Evolutionary conservation across 2,888 invertebrate species (phyloP).

Genomic region (Minunthozetes semirufus): DNA sequence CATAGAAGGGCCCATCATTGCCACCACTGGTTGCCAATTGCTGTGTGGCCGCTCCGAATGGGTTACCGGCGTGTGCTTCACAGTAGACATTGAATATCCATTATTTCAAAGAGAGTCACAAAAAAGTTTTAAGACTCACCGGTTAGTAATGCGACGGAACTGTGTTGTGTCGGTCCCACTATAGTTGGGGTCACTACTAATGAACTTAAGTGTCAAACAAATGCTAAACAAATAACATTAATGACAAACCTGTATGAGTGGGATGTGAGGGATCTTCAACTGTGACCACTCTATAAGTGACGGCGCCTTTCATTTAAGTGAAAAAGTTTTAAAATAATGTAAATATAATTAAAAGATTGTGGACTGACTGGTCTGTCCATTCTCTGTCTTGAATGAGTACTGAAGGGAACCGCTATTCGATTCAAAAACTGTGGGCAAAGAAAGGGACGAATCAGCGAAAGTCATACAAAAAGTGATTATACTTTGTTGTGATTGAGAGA

Average conservation of each 20-base stretch:
- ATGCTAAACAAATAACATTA: background rate
- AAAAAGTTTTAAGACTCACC: background rate
- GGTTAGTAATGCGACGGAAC: background rate
- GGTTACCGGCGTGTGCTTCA: background rate
- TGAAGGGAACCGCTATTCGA: conserved; percentile 4
- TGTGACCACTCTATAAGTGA: conserved; percentile 21
- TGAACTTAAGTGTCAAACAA: background rate
- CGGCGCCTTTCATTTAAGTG: background rate
- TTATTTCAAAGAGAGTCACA: background rate
- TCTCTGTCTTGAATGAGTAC: conserved; percentile 9
- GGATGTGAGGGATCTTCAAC: background rate
- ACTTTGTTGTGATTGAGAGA: conserved; percentile 11
- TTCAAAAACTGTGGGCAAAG: background rate
- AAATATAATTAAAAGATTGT: background rate
- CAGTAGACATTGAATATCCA: background rate
- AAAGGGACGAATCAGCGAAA: background rate
- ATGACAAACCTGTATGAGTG: conserved; percentile 2
- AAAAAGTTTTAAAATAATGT: background rate
- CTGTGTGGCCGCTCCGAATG: background rate
- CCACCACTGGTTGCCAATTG: background rate
- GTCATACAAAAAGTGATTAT: background rate
- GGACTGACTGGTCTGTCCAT: background rate
- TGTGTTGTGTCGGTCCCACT: background rate
- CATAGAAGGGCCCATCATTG: conserved; percentile 61
- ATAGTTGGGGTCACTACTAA: conserved; percentile 5